Percentiles rank a stretch among this genome's conserved stretches.
Conservation (phyloP, 1,140 invertebrate species). For the Lordiphosa mommai region DNA sequence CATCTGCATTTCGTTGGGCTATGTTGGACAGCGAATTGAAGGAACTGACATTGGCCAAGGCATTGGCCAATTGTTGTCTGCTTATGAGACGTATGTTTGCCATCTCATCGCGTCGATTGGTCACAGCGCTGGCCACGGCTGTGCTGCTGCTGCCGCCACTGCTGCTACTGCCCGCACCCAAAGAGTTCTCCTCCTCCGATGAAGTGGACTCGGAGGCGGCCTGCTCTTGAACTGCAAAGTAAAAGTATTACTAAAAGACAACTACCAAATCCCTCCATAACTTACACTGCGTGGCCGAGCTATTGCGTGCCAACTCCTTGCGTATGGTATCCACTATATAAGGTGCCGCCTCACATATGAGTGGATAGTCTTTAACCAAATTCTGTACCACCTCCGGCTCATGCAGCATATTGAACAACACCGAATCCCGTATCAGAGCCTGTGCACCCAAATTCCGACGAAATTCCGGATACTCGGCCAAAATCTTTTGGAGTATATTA, state of each 20-base stretch:
- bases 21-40: constrained; percentile 75
- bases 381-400: constrained; percentile 68
- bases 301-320: constrained; percentile 68
- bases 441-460: constrained; percentile 73
- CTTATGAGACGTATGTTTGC: constrained; percentile 75
- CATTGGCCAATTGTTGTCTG: constrained; percentile 71
- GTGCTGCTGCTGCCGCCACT: constrained; percentile 55
- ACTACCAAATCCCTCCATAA: not conserved
- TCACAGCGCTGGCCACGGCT: constrained; percentile 36
- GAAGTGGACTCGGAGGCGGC: constrained; percentile 72
- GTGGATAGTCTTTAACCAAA: constrained; percentile 64
- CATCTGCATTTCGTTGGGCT: constrained; percentile 65
- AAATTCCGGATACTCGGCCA: constrained; percentile 75
- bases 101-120: constrained; percentile 48
- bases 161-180: constrained; percentile 70
- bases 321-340: constrained; percentile 76
- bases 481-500: constrained; percentile 71
- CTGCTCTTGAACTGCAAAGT: constrained; percentile 62
- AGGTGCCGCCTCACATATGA: constrained; percentile 70
- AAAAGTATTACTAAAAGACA: not conserved
- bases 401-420: constrained; percentile 69
- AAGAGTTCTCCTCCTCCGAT: constrained; percentile 73
- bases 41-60: constrained; percentile 61
- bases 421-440: constrained; percentile 71
- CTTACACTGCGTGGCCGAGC: constrained; percentile 58